Conservation (phyloP, 2,113 vertebrate genomes). For the Amia ocellicauda region DNA sequence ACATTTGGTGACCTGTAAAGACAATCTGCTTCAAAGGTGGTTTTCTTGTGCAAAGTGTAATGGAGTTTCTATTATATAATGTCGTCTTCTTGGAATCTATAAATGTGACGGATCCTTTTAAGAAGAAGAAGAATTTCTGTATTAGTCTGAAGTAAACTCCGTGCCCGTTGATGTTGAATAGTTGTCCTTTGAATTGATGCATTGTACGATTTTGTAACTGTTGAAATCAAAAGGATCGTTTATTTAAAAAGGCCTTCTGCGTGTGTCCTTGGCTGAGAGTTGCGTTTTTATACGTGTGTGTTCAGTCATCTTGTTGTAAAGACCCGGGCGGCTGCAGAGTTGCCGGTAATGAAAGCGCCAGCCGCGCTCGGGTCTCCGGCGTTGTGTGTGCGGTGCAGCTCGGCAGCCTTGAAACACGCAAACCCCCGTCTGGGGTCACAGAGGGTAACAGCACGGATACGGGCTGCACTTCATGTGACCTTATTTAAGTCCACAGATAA, state of each 20-base stretch:
- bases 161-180: not conserved
- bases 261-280: not conserved
- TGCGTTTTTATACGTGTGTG: not conserved
- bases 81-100: not conserved
- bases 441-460: too few species aligned
- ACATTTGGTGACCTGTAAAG: not conserved
- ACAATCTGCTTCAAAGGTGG: not conserved
- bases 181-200: not conserved
- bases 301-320: too few species aligned
- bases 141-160: not conserved
- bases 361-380: not conserved
- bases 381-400: too few species aligned
- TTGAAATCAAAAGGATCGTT: not conserved
- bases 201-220: slow-evolving; percentile 6
- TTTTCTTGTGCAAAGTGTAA: not conserved
- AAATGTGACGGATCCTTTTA: too few species aligned
- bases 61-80: not conserved
- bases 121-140: not conserved
- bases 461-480: too few species aligned
- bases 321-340: too few species aligned
- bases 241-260: not conserved
- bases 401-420: too few species aligned
- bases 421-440: too few species aligned
- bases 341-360: not conserved
- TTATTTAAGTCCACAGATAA: too few species aligned